These are phyloP conservation scores for Eclectus roratus DNA, from an alignment of 2,113 vertebrate species.

Conservation along the genomic window DNA sequence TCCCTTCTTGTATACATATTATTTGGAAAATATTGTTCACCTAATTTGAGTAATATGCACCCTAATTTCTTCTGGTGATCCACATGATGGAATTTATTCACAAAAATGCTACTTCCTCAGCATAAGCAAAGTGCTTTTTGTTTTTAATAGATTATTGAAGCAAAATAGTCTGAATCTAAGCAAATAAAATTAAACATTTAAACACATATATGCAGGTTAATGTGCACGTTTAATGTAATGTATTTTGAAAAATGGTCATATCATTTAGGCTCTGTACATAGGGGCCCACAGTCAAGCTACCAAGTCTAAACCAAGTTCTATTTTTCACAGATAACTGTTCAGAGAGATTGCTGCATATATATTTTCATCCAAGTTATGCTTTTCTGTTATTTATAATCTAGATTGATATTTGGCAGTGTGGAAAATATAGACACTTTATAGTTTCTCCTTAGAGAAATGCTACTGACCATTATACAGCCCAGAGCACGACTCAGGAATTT, in stretches of 20 bases:
- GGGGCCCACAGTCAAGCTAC: background rate
- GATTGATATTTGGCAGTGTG: background rate
- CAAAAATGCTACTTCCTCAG: background rate
- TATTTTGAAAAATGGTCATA: background rate
- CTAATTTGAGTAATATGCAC: background rate
- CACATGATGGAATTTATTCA: background rate
- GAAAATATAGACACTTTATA: background rate
- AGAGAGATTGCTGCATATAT: background rate
- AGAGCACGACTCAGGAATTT: background rate
- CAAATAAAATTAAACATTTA: background rate
- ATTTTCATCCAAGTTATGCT: background rate
- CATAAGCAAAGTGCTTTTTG: background rate
- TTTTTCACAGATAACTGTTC: background rate
- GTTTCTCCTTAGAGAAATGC: background rate
- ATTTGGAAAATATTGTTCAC: background rate
- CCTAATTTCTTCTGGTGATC: background rate
- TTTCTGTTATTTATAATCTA: background rate
- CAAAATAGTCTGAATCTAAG: background rate
- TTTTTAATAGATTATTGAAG: background rate
- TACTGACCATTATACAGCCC: background rate
- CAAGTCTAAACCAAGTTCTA: background rate
- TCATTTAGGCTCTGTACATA: fast-evolving
- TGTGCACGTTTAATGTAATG: background rate
- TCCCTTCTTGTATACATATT: background rate
- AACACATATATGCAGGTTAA: background rate